These are phyloP conservation scores for Hyperoplus lanceolatus DNA, from an alignment of 2,797 vertebrate genomes.

Conservation along the genomic window DNA sequence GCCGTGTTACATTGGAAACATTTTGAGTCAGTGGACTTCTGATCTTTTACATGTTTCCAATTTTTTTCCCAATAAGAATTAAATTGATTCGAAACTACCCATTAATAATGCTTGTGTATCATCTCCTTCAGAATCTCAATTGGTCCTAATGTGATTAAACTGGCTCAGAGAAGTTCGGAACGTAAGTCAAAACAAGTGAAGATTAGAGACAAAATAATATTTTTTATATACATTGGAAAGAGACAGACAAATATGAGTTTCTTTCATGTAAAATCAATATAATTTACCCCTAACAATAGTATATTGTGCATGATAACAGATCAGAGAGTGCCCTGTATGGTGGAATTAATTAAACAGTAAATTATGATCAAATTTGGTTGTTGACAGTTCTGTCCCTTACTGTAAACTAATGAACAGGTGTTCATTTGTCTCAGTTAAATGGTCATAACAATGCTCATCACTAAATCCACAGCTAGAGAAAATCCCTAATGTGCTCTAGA, in stretches of 20 bases:
- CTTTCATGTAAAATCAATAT: constrained; percentile 48
- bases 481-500: constrained; percentile 67
- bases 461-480: constrained; percentile 69
- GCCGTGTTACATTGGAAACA: constrained; percentile 46
- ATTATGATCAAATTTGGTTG: constrained; percentile 62
- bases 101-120: constrained; percentile 25
- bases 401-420: constrained; percentile 68
- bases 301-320: constrained; percentile 30
- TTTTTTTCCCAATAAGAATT: constrained; percentile 15
- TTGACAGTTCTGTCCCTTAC: constrained; percentile 65
- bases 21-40: constrained; percentile 36
- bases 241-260: constrained; percentile 50
- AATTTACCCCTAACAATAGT: constrained; percentile 31
- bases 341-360: constrained; percentile 65
- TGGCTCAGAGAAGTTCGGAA: not conserved
- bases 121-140: constrained; percentile 38
- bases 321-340: constrained; percentile 60
- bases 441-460: constrained; percentile 71
- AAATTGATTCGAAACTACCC: constrained; percentile 28
- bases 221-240: constrained; percentile 54
- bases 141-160: constrained; percentile 25
- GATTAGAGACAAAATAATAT: constrained; percentile 31
- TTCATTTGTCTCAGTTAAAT: constrained; percentile 71
- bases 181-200: constrained; percentile 30
- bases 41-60: constrained; percentile 12